phyloP scores from a whole-genome alignment of 1,140 invertebrate species.

The Drosophila carrolli region DNA sequence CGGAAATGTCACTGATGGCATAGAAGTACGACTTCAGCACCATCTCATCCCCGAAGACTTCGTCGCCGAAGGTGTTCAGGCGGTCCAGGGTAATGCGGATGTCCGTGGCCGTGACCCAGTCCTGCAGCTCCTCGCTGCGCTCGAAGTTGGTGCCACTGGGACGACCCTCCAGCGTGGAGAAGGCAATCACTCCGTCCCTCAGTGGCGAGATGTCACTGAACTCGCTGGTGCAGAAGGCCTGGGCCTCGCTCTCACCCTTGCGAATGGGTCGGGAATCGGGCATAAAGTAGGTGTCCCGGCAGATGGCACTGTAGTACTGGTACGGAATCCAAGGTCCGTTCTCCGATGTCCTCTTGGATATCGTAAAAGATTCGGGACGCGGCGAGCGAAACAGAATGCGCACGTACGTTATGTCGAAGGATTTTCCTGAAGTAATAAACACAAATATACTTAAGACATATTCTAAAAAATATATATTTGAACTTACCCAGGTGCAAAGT shows the following conservation, averaged over 20 bases:
- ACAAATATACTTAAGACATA: too few species aligned
- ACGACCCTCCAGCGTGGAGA: constrained; percentile 97
- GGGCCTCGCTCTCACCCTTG: constrained; percentile 91
- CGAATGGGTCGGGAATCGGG: constrained; percentile 90
- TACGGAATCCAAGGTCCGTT: constrained; percentile 96
- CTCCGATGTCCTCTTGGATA: constrained; percentile 94
- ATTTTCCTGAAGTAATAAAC: constrained; percentile 89
- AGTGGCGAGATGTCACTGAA: constrained; percentile 99
- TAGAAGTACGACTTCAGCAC: constrained; percentile 99
- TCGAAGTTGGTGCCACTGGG: constrained; percentile 97
- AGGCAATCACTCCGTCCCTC: constrained; percentile 97
- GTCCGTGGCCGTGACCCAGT: constrained; percentile 99
- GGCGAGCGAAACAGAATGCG: constrained; percentile 97
- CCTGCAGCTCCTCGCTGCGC: constrained; percentile 94
- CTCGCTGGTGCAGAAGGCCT: constrained; percentile 97
- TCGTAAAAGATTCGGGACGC: constrained; percentile 98
- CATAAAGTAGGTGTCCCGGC: constrained; percentile 94
- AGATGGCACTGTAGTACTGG: constrained; percentile 98
- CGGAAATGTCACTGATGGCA: constrained; percentile 97
- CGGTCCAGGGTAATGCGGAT: constrained; percentile 95
- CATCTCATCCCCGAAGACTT: constrained; percentile 96
- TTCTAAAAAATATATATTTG: too few species aligned
- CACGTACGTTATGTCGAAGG: constrained; percentile 98
- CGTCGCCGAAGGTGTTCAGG: constrained; percentile 99
- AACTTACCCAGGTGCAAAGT: constrained; percentile 93